These are phyloP conservation scores for Bufo bufo DNA, from an alignment of 2,113 vertebrate species.

Conservation along the genomic window DNA sequence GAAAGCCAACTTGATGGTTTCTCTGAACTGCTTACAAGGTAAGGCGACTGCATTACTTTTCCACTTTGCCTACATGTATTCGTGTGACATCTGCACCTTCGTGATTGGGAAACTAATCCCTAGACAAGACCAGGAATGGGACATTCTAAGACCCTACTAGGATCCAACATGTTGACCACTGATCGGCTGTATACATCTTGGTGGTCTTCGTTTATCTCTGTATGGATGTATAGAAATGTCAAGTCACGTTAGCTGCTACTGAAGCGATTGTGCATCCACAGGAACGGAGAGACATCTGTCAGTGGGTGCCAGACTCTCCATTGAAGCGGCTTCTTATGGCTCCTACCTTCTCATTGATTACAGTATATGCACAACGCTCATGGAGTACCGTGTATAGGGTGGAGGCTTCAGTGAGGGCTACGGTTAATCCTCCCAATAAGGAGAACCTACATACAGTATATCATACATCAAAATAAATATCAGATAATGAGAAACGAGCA, in stretches of 20 bases:
- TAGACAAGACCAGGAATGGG: neutral
- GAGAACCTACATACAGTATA: neutral
- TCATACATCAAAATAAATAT: no score
- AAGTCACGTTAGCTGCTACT: neutral
- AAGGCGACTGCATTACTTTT: slow-evolving; percentile 48
- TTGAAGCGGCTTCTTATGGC: no score
- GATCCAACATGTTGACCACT: neutral
- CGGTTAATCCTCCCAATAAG: neutral
- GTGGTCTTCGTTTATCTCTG: no score
- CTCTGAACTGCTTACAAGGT: slow-evolving; percentile 78
- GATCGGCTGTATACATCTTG: neutral
- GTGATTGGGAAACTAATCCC: neutral
- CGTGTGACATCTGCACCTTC: neutral
- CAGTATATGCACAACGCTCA: neutral
- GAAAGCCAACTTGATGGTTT: slow-evolving; percentile 71
- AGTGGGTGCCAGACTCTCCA: neutral
- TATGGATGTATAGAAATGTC: neutral
- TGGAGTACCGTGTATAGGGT: neutral
- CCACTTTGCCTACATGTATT: neutral
- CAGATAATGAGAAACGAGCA: neutral
- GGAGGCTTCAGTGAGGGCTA: neutral
- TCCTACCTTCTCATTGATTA: neutral
- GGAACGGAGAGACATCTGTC: neutral
- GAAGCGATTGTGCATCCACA: neutral
- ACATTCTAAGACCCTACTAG: neutral